Evolutionary conservation across 2,888 invertebrate genomes (phyloP).

Genomic region (Synanthedon formicaeformis): DNA sequence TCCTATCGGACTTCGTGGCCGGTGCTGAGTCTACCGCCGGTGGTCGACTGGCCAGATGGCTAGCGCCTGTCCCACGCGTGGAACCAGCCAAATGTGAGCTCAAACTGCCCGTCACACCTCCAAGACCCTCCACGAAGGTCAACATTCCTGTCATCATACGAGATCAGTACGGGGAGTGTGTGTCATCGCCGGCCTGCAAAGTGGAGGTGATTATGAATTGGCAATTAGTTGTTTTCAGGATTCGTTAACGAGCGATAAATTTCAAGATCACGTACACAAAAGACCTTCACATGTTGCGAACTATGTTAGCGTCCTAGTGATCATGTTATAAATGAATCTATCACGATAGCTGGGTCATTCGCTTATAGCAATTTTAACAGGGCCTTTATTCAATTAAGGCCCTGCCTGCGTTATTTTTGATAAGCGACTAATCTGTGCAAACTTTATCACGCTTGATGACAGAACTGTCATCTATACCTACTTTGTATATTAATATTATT

Average conservation of each 20-base stretch:
- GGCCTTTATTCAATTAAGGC: constrained; percentile 3
- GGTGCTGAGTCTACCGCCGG: constrained; percentile 89
- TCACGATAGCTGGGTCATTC: constrained; percentile 17
- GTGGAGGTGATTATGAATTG: constrained; percentile 62
- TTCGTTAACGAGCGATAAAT: constrained; percentile 3
- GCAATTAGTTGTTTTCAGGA: no score
- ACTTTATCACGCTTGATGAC: no score
- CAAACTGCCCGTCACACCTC: constrained; percentile 77
- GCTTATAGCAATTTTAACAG: constrained; percentile 2
- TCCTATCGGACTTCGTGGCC: constrained; percentile 91
- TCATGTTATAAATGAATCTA: constrained; percentile 20
- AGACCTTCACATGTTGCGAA: constrained; percentile 23
- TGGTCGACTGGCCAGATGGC: constrained; percentile 92
- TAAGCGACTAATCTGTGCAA: no score
- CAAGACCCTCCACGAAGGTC: constrained; percentile 71
- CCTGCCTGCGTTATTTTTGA: no score
- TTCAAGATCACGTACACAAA: constrained; percentile 9
- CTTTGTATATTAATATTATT: no score
- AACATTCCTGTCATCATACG: constrained; percentile 78
- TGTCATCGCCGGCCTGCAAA: constrained; percentile 86
- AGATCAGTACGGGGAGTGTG: constrained; percentile 93
- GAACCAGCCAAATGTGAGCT: constrained; percentile 91
- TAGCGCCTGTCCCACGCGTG: constrained; percentile 92
- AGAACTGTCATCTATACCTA: no score
- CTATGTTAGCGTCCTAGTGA: constrained; percentile 18